Percentiles rank a stretch among this genome's conserved stretches.
These are phyloP conservation scores for Tetramorium parvispinum DNA, from an alignment of 1,140 invertebrate genomes.

Conservation along the genomic window DNA sequence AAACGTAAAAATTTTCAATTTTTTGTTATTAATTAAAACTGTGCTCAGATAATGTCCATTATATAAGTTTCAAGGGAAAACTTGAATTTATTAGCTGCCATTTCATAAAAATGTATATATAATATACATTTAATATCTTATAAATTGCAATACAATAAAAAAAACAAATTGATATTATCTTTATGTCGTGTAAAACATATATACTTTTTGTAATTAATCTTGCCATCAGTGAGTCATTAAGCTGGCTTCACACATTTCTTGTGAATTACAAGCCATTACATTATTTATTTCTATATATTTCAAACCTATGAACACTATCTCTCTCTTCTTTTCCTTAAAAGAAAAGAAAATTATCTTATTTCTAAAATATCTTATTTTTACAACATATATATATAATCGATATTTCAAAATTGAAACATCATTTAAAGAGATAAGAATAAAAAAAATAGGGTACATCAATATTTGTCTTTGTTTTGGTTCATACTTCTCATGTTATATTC, in stretches of 20 bases:
- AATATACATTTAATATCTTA: constrained; percentile 1
- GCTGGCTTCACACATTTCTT: constrained; percentile 3
- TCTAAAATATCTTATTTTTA: constrained; percentile 28
- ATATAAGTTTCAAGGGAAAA: constrained; percentile 28
- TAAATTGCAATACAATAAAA: constrained; percentile 5
- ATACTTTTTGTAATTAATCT: neutral
- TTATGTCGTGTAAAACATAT: neutral
- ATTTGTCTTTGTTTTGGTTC: constrained; percentile 10
- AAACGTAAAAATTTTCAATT: neutral
- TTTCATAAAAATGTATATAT: constrained; percentile 21
- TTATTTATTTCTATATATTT: constrained; percentile 39
- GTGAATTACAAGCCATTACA: constrained; percentile 20
- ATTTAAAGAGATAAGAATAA: constrained; percentile 19
- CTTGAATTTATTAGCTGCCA: neutral
- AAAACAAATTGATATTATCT: constrained; percentile 13
- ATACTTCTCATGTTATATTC: constrained; percentile 2
- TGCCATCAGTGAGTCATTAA: neutral
- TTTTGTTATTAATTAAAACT: constrained; percentile 3
- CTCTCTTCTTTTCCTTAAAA: neutral
- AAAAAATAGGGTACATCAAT: constrained; percentile 7
- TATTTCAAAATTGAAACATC: constrained; percentile 2
- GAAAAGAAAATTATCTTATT: constrained; percentile 23
- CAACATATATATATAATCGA: neutral
- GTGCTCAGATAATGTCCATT: neutral
- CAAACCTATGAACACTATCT: constrained; percentile 2